These are phyloP conservation scores for Volucella zonaria DNA, from an alignment of 2,888 invertebrate genomes.

Conservation along the genomic window DNA sequence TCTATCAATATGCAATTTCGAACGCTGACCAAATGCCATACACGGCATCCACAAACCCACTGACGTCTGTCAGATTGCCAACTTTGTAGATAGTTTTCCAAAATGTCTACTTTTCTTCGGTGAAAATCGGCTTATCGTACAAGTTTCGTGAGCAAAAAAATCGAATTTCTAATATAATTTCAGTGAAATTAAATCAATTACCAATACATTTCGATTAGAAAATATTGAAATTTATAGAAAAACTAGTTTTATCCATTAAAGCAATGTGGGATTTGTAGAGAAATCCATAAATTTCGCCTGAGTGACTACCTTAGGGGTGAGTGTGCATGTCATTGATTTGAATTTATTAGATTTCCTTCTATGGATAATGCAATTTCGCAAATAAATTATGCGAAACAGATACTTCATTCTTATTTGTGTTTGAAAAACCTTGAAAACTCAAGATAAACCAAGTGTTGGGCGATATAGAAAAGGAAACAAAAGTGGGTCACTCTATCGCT, in stretches of 20 bases:
- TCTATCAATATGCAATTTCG: neutral
- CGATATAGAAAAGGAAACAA: conserved; percentile 17
- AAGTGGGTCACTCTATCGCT: conserved; percentile 51
- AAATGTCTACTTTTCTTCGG: conserved; percentile 65
- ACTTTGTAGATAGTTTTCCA: conserved; percentile 31
- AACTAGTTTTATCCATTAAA: neutral
- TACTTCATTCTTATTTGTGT: neutral
- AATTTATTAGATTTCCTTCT: conserved; percentile 2
- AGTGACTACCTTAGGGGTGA: conserved; percentile 41
- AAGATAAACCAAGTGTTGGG: conserved; percentile 19
- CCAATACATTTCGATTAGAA: conserved; percentile 7
- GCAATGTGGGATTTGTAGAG: conserved; percentile 48
- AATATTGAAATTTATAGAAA: neutral
- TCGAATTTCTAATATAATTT: neutral
- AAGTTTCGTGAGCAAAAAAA: conserved; percentile 26
- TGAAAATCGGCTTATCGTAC: conserved; percentile 24
- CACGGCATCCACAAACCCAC: conserved; percentile 27
- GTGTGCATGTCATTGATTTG: neutral
- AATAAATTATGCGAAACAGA: conserved; percentile 7
- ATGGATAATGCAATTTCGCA: neutral
- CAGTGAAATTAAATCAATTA: conserved; percentile 18
- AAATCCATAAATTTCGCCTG: neutral
- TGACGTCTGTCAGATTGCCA: conserved; percentile 61
- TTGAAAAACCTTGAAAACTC: conserved; percentile 6
- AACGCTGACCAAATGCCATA: conserved; percentile 7